Base-by-base conservation (phyloP, 2,888 invertebrate species). In the Mythimna loreyi region DNA sequence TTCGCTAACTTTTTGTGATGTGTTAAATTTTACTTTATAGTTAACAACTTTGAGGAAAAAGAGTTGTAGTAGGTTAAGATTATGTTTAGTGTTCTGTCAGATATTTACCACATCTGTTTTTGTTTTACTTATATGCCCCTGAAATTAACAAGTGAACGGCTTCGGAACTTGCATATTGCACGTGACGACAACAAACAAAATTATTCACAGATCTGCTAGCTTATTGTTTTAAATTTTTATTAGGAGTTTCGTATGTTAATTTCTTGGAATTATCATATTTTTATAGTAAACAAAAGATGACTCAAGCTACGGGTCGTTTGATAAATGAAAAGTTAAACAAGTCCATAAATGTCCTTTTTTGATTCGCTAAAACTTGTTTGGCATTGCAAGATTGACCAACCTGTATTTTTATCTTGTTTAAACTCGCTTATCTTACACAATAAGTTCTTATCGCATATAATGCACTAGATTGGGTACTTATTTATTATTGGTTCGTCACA, bases 101-200 rank as follows among this genome's bases (percentile, higher is more conserved):
- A n/a, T 71, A 59, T 70, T 65, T 58, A 55, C 11, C 8, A 72
- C 85, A 85, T 86, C 68, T 88, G 86, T 89, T 89, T 79, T 87
- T 86, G 85, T 84, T 88, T 86, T 76, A 59, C 57, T 9, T 47
- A 52, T 0, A 19, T 70, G 88, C 67, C 89, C 90, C 80, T 90
- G 88, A 90, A 86, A 85, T 79, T 88, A 86, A 81, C 83, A 83
- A 82, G 84, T 81, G 76, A 83, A 74, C 59, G 78, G 77, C 57
- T 69, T 45, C 71, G 33, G 57, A 5, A 49, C 69, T 45, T 72
- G 25, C 61, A 5, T 57, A 40, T 1, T 59, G 82, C 89, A 91
- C 88, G 90, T 90, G 90, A 92, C 81, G 82, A 86, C 81, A 92
- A 91, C 89, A 91, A 90, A 84, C 79, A 49, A 56, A 62, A 16